Conservation (phyloP, 2,113 vertebrate genomes). For the Petromus typicus region DNA sequence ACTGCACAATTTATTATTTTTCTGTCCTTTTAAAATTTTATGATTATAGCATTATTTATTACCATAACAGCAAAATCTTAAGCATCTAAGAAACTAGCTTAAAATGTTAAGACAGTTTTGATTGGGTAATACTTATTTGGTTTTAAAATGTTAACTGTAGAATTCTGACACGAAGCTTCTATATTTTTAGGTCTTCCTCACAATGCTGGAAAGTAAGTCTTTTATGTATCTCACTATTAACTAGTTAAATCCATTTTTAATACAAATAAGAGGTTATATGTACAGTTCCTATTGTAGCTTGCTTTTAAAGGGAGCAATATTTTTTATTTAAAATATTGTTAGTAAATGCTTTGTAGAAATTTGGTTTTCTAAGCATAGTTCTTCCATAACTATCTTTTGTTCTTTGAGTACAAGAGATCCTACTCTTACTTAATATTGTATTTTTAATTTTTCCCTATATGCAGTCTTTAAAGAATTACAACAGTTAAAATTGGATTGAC, state of each 20-base stretch:
- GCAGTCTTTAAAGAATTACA: conserved; percentile 90
- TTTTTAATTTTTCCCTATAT: conserved; percentile 75
- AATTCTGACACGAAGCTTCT: conserved; percentile 83
- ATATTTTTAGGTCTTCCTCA: conserved; percentile 87
- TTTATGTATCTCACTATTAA: conserved; percentile 83
- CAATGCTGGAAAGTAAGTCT: conserved; percentile 83
- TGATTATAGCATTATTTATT: conserved; percentile 88
- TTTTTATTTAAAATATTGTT: conserved; percentile 88
- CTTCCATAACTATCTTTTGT: conserved; percentile 68
- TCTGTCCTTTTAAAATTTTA: conserved; percentile 85
- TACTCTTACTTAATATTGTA: conserved; percentile 66
- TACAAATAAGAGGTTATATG: conserved; percentile 83
- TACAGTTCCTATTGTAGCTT: conserved; percentile 85
- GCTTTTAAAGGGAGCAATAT: conserved; percentile 86
- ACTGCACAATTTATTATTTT: conserved; percentile 84
- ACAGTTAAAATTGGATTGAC: conserved; percentile 83
- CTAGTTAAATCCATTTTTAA: conserved; percentile 81
- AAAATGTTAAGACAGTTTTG: conserved; percentile 82
- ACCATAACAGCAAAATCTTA: conserved; percentile 83
- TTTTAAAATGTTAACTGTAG: conserved; percentile 79
- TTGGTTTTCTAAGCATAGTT: conserved; percentile 84
- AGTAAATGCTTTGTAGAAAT: conserved; percentile 83
- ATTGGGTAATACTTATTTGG: conserved; percentile 84
- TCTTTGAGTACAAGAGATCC: conserved; percentile 81
- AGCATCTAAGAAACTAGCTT: conserved; percentile 81